Base-by-base conservation (phyloP, 2,888 invertebrate genomes). In the Arrhopalites spinosus region DNA sequence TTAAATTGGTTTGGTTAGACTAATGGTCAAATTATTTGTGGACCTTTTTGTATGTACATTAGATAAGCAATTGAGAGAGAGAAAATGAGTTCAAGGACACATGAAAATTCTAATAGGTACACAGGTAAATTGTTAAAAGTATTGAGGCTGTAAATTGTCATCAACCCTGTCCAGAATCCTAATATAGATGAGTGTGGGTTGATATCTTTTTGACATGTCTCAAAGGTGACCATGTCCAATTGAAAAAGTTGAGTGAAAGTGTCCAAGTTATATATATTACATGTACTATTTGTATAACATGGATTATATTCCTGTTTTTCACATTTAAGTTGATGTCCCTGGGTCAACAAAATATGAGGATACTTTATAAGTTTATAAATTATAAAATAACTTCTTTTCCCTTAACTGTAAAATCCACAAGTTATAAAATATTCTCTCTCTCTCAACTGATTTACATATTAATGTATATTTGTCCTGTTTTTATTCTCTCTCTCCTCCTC, bases 111-210 rank as follows among this genome's bases (percentile, higher is more conserved):
- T 36, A 3, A 36, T 3, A 36, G 36, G n/a, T n/a, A n/a, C n/a
- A n/a, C 47, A 47, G 47, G 47, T 11, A 47, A 15, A 15, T 13
- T 13, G 47, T 13, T 11, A 11, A 47, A 47, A 13, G 47, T 13
- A 13, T 47, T 13, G 36, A 36, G 36, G 36, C 36, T 36, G 36
- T 36, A 36, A 36, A 36, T 36, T 36, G 36, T 36, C 36, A 36
- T 36, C 36, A 36, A 36, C 36, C 59, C 2, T 59, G 59, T 59
- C 25, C 59, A 27, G 25, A 59, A 27, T 68, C 68, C 68, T 27
- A 68, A 68, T 68, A 68, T 68, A 68, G 68, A 27, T n/a, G 25
- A 25, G 25, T 50, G 50, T 68, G 29, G 68, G 47, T 50, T 25
- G 50, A 25, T 11, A 63, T 29, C 20, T 23, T 30, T 27, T 53